Conservation (phyloP, 2,888 invertebrate species). For the Philaethria dido region DNA sequence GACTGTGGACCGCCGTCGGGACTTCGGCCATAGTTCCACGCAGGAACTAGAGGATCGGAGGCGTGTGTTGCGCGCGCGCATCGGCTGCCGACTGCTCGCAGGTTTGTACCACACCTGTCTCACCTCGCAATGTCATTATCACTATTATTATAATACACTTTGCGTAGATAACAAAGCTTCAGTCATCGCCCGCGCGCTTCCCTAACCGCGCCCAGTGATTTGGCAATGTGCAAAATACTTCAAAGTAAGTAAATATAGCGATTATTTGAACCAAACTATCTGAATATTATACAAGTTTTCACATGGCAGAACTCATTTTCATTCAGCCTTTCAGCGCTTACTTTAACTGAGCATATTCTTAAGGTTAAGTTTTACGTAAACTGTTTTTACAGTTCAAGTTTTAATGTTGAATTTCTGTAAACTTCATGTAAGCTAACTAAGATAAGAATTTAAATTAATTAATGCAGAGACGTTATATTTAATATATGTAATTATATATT, state of each 20-base stretch:
- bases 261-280: slow-evolving; percentile 32
- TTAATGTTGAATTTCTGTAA: slow-evolving; percentile 44
- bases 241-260: slow-evolving; percentile 33
- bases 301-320: slow-evolving; percentile 22
- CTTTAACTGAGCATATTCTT: slow-evolving; percentile 24
- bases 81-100: slow-evolving; percentile 65
- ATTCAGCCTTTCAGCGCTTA: slow-evolving; percentile 14
- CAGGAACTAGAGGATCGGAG: slow-evolving; percentile 65
- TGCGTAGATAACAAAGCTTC: slow-evolving; percentile 65
- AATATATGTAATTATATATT: background rate
- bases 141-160: slow-evolving; percentile 68
- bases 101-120: slow-evolving; percentile 75
- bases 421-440: slow-evolving; percentile 30
- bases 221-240: slow-evolving; percentile 31
- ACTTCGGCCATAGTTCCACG: slow-evolving; percentile 60
- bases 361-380: slow-evolving; percentile 37
- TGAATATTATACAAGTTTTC: slow-evolving; percentile 22
- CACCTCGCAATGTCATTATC: slow-evolving; percentile 80
- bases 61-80: slow-evolving; percentile 74
- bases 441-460: slow-evolving; percentile 5
- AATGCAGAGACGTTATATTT: background rate
- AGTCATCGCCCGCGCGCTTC: slow-evolving; percentile 55
- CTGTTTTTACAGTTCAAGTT: slow-evolving; percentile 45
- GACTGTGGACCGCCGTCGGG: slow-evolving; percentile 57
- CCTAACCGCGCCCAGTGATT: slow-evolving; percentile 35